These are phyloP conservation scores for Pyralis farinalis DNA, from an alignment of 2,888 invertebrate genomes.

Conservation along the genomic window DNA sequence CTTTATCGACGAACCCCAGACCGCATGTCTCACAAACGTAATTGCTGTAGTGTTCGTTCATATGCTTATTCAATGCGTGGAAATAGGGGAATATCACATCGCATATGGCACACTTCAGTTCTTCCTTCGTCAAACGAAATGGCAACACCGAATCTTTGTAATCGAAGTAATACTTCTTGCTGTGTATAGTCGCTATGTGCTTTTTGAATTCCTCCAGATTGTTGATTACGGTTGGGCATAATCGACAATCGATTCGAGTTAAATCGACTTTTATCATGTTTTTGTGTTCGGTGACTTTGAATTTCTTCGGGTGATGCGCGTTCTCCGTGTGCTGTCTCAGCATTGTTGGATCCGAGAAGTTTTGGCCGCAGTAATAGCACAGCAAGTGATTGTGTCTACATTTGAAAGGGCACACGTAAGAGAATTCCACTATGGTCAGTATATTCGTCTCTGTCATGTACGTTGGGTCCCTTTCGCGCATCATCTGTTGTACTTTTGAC, in stretches of 20 bases:
- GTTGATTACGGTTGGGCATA: slow-evolving; percentile 45
- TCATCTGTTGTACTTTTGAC: slow-evolving; percentile 56
- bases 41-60: slow-evolving; percentile 68
- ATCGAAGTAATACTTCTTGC: slow-evolving; percentile 56
- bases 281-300: slow-evolving; percentile 59
- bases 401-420: slow-evolving; percentile 63
- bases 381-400: slow-evolving; percentile 63
- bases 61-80: slow-evolving; percentile 67
- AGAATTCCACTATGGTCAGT: slow-evolving; percentile 57
- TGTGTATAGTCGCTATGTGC: slow-evolving; percentile 47
- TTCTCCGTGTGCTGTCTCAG: slow-evolving; percentile 43
- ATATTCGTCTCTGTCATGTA: slow-evolving; percentile 65
- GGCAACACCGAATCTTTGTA: slow-evolving; percentile 55
- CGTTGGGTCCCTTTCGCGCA: slow-evolving; percentile 57
- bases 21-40: slow-evolving; percentile 69
- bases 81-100: slow-evolving; percentile 52
- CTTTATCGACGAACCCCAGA: slow-evolving; percentile 48
- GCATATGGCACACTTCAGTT: slow-evolving; percentile 56
- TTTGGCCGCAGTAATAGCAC: slow-evolving; percentile 62
- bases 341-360: slow-evolving; percentile 39
- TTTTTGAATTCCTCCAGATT: slow-evolving; percentile 50
- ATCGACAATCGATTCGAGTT: slow-evolving; percentile 57
- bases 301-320: slow-evolving; percentile 50
- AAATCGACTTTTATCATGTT: slow-evolving; percentile 68
- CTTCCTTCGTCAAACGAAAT: slow-evolving; percentile 45